Evolutionary conservation across 2,113 vertebrate genomes (phyloP), one percentile per base, ranked within the genome.

Genomic region (Regulus satrapa): DNA sequence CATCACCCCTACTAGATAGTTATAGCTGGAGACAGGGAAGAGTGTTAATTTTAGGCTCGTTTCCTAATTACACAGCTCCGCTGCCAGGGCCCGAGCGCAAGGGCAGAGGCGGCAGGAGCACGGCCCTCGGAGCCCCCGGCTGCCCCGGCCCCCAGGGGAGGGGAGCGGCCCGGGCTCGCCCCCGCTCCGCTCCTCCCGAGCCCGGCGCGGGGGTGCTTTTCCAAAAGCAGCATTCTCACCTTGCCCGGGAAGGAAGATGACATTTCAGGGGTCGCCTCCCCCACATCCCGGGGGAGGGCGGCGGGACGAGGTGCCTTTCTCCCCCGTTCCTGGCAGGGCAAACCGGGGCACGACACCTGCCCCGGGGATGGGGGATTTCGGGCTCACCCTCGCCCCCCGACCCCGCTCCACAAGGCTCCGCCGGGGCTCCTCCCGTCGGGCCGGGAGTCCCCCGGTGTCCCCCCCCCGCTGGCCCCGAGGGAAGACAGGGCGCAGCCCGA

Each of bases 91-190:
- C 36, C 19, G 20, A 32, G 43, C 25, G 4, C 38, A 13, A 7
- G 19, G 48, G 18, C 1, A n/a, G 18, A 9, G 29, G 32, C 26
- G 20, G 26, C 40, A 8, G 6, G 8, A 34, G 41, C 48, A 1
- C 4, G 1, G 26, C 5, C 3, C 10, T 0, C 1, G 31, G 32
- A 46, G 49, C 25, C 55, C 43, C 61, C 0, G 56, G 4, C 28
- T 5, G 23, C 26, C 16, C 12, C 34, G 26, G 14, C 24, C 16
- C 59, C 16, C 6, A 7, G 31, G 45, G 2, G 10, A 23, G 32
- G 9, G 48, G 18, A 19, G 24, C 45, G 9, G 36, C 25, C 51
- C 68, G 26, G 18, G 21, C 14, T 38, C 31, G 32, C 7, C 73
- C 36, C 48, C 18, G 20, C 45, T 48, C 38, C 61, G 38, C 49